Evolutionary conservation across 2,888 invertebrate genomes (phyloP).

Genomic region (Leistus spinibarbis): DNA sequence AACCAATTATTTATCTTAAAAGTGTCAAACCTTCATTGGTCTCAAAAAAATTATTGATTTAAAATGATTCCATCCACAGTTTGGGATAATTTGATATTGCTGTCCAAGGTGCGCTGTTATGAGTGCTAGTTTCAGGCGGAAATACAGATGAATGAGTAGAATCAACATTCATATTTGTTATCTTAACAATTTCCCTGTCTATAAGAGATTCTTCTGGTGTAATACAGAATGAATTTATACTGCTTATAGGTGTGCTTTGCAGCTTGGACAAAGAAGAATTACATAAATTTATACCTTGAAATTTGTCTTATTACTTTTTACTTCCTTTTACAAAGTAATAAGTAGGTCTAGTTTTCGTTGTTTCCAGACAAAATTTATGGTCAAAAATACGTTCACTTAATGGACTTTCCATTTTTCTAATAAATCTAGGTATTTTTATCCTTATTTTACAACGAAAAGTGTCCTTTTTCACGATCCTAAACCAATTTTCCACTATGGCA

Average conservation of each 20-base stretch:
- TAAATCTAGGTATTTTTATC: constrained; percentile 7
- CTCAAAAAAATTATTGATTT: too few species aligned
- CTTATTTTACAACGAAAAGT: constrained; percentile 12
- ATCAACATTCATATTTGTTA: too few species aligned
- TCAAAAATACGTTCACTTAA: too few species aligned
- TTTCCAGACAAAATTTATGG: too few species aligned
- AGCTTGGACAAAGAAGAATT: not conserved
- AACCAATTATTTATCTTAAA: not conserved
- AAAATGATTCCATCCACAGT: too few species aligned
- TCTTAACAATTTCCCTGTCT: too few species aligned
- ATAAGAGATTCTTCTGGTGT: too few species aligned
- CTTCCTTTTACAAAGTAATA: too few species aligned
- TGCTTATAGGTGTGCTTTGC: not conserved
- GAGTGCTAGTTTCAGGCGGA: not conserved
- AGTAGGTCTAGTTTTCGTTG: too few species aligned
- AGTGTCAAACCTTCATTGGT: not conserved
- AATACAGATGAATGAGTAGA: too few species aligned
- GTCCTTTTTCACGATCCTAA: constrained; percentile 13
- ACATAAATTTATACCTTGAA: not conserved
- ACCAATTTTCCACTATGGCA: constrained; percentile 18
- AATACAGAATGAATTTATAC: not conserved
- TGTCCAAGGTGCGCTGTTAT: not conserved
- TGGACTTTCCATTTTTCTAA: not conserved
- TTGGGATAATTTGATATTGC: too few species aligned
- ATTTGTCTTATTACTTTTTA: not conserved